Percentiles rank a stretch among this genome's conserved stretches.
Evolutionary conservation across 2,113 vertebrate species (phyloP).

Genomic region (Brachionichthys hirsutus): DNA sequence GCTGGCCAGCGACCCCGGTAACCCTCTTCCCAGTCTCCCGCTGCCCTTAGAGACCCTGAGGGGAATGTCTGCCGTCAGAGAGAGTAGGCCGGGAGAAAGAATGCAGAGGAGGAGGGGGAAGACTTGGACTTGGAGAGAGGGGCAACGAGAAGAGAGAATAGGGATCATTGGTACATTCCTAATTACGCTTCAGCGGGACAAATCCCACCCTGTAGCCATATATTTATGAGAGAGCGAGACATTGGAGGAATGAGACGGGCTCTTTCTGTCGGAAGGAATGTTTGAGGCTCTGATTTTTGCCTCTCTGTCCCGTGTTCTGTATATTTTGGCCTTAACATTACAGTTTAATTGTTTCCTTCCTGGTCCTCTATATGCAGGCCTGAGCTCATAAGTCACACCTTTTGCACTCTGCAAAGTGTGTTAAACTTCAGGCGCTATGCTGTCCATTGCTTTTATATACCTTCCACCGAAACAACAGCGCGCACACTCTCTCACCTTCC

Average conservation of each 20-base stretch:
- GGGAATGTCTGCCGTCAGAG: slow-evolving; percentile 68
- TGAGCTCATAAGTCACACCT: slow-evolving; percentile 52
- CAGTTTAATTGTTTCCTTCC: slow-evolving; percentile 62
- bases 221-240: slow-evolving; percentile 50
- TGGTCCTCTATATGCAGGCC: slow-evolving; percentile 36
- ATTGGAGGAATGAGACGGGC: slow-evolving; percentile 38
- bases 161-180: slow-evolving; percentile 69
- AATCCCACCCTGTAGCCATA: slow-evolving; percentile 59
- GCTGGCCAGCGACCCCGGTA: slow-evolving; percentile 66
- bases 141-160: slow-evolving; percentile 40
- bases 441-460: not conserved
- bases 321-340: slow-evolving; percentile 38
- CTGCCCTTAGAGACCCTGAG: slow-evolving; percentile 66
- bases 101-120: slow-evolving; percentile 25
- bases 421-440: slow-evolving; percentile 17
- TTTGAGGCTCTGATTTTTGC: slow-evolving; percentile 15
- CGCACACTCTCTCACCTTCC: slow-evolving; percentile 26
- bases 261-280: slow-evolving; percentile 19
- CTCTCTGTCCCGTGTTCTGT: slow-evolving; percentile 13
- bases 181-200: slow-evolving; percentile 67
- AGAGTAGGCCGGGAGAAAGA: slow-evolving; percentile 55
- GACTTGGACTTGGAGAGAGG: slow-evolving; percentile 37
- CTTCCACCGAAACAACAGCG: no score
- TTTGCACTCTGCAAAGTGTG: slow-evolving; percentile 28
- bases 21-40: slow-evolving; percentile 39